Evolutionary conservation across 2,888 invertebrate species (phyloP).

Genomic region (Mythimna albipuncta): DNA sequence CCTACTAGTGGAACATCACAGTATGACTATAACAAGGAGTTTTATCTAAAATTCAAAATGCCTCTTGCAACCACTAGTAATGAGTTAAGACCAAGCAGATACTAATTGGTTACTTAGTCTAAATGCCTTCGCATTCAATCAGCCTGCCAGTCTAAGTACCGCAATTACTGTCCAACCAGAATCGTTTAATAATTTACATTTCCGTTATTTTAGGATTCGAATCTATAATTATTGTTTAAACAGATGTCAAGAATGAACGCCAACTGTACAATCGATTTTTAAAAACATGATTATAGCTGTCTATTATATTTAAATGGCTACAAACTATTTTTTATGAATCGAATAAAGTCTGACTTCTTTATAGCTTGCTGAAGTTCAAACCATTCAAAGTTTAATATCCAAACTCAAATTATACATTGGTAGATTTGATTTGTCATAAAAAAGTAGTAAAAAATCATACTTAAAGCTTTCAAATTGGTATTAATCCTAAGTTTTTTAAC

Average conservation of each 20-base stretch:
- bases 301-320: neutral
- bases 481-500: neutral
- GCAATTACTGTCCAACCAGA: slow-evolving; percentile 66
- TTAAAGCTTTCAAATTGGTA: neutral
- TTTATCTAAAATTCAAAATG: slow-evolving; percentile 12
- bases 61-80: slow-evolving; percentile 32
- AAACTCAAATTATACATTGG: no score
- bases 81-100: slow-evolving; percentile 46
- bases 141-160: slow-evolving; percentile 63
- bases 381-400: neutral
- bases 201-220: slow-evolving; percentile 63
- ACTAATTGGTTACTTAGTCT: slow-evolving; percentile 57
- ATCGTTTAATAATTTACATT: slow-evolving; percentile 67
- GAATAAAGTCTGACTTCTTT: neutral
- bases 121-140: slow-evolving; percentile 65
- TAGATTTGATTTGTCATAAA: neutral
- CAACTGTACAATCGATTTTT: slow-evolving; percentile 7
- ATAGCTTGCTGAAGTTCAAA: neutral
- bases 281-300: neutral
- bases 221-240: slow-evolving; percentile 57
- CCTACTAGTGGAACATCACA: no score
- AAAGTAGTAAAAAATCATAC: neutral
- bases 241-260: slow-evolving; percentile 27
- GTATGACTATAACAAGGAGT: neutral
- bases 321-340: neutral